Evolutionary conservation across 2,888 invertebrate genomes (phyloP), one percentile per base, ranked within the genome.

Genomic region (Dryococelus australis): DNA sequence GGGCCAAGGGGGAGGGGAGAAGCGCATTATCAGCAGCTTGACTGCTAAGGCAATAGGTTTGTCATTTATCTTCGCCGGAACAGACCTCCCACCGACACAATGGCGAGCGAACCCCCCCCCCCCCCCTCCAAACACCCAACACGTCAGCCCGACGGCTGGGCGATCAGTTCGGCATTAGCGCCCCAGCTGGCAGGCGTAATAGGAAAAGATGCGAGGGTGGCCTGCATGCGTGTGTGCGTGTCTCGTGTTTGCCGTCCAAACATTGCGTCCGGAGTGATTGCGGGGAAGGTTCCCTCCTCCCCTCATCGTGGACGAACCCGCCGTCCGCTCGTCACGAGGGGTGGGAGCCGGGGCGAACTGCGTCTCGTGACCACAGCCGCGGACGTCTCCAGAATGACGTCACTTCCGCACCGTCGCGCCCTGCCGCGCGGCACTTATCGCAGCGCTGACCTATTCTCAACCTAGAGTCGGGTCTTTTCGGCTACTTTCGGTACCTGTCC

Each of bases 1-100:
- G n/a, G n/a, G n/a, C n/a, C n/a, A n/a, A n/a, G 20, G 8, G 13
- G 65, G 65, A 8, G 24, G 20, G 20, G 20, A 24, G 24, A n/a
- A n/a, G n/a, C 65, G 65, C n/a, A 65, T 65, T 65, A 65, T 65
- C 65, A 65, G 24, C 65, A 65, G 65, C 65, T 65, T 65, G 65
- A 65, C 65, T 65, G 65, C 86, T 87, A 86, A 87, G 88, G 88
- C 88, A 88, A 88, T 88, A 88, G 86, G 87, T 88, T 88, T 87
- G 88, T 87, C 84, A 88, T 88, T 88, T 88, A 88, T 88, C 88
- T 88, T 85, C 86, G 86, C 86, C 85, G 85, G 51, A 83, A 84
- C 88, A 87, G 88, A 85, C 85, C 88, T 86, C 87, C 87, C 83
- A 26, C 65, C 20, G 65, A 65, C 65, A 65, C 65, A 65, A 65